Conservation (phyloP, 2,888 invertebrate genomes). For the Leptothorax acervorum region DNA sequence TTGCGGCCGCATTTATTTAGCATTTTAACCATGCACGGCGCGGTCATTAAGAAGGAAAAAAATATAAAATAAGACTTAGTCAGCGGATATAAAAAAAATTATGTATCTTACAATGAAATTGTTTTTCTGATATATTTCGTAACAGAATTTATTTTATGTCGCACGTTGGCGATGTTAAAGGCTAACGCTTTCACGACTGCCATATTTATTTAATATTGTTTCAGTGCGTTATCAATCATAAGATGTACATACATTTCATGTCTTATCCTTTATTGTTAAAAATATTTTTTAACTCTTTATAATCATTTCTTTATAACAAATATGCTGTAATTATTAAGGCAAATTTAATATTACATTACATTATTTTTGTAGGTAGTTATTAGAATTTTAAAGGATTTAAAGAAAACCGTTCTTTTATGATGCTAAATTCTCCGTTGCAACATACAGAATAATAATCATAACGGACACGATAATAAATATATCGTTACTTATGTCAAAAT, state of each 20-base stretch:
- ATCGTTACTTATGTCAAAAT: conserved; percentile 5
- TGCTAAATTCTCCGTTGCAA: neutral
- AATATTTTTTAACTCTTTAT: neutral
- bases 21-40: neutral
- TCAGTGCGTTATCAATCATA: conserved; percentile 30
- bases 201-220: conserved; percentile 43
- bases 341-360: neutral
- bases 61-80: conserved; percentile 24
- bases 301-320: conserved; percentile 10
- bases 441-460: conserved; percentile 18
- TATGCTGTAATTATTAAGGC: neutral
- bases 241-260: conserved; percentile 24
- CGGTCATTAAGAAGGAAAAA: neutral
- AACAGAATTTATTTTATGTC: conserved; percentile 19
- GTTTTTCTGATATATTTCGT: conserved; percentile 30
- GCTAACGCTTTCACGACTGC: conserved; percentile 6
- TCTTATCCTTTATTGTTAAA: conserved; percentile 20
- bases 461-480: conserved; percentile 19
- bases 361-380: neutral
- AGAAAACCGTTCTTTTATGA: neutral
- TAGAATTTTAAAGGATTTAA: neutral
- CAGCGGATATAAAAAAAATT: conserved; percentile 10
- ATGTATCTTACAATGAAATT: neutral
- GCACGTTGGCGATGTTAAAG: neutral
- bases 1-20: conserved; percentile 25